These are phyloP conservation scores for Tupiocoris notatus DNA, from an alignment of 2,888 invertebrate genomes.

Conservation along the genomic window DNA sequence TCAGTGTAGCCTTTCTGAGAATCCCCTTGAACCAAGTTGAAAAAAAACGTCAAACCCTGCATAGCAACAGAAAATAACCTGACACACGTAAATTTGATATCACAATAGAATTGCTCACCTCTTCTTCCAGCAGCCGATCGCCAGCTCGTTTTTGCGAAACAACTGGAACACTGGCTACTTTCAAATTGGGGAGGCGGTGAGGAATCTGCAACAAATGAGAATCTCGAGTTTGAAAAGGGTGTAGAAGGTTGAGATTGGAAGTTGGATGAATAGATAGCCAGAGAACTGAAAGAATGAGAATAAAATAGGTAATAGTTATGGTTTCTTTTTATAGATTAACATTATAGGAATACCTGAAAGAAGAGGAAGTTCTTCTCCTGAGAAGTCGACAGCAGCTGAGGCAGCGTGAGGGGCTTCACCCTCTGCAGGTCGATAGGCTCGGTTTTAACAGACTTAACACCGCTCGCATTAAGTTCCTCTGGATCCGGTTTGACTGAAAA, in stretches of 20 bases:
- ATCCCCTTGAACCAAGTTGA: too few relatives aligned
- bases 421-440: constrained; percentile 33
- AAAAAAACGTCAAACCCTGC: too few relatives aligned
- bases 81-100: background rate
- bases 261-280: background rate
- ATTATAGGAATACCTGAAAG: constrained; percentile 42
- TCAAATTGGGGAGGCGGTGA: constrained; percentile 46
- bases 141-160: constrained; percentile 18
- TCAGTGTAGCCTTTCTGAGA: too few relatives aligned
- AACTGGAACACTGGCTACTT: constrained; percentile 16
- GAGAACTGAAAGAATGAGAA: background rate
- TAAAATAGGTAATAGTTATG: background rate
- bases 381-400: constrained; percentile 33
- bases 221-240: background rate
- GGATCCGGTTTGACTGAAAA: constrained; percentile 45
- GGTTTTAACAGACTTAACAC: background rate
- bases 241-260: background rate
- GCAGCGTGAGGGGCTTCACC: constrained; percentile 16
- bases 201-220: constrained; percentile 47
- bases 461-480: constrained; percentile 17
- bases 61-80: background rate
- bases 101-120: constrained; percentile 23
- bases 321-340: background rate
- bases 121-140: constrained; percentile 27
- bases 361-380: constrained; percentile 43